These are phyloP conservation scores for Cinclus cinclus DNA, from an alignment of 2,113 vertebrate genomes.

Conservation along the genomic window DNA sequence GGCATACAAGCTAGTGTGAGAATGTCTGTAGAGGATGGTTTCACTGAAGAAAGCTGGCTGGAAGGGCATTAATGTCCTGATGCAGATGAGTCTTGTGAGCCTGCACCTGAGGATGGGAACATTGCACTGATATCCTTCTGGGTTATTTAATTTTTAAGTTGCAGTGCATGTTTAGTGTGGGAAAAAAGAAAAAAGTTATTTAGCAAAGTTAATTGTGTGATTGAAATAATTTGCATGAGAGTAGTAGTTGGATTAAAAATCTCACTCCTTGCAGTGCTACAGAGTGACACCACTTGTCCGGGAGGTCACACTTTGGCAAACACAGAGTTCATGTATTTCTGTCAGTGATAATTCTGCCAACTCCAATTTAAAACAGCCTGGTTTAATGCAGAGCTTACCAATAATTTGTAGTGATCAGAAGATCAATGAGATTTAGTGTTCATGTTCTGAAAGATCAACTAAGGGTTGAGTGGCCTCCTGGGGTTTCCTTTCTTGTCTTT, in stretches of 20 bases:
- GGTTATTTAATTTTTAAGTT: not conserved
- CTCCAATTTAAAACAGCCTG: constrained; percentile 50
- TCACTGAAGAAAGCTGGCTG: not conserved
- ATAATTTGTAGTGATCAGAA: constrained; percentile 70
- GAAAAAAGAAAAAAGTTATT: not conserved
- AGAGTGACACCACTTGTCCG: not conserved
- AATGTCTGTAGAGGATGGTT: not conserved
- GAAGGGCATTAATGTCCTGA: not conserved
- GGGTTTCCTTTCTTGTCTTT: not conserved
- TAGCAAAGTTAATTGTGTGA: not conserved
- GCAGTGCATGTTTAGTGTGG: not conserved
- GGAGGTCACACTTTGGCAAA: constrained; percentile 19
- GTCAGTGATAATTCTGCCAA: constrained; percentile 61
- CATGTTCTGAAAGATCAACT: constrained; percentile 39
- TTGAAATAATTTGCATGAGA: not conserved
- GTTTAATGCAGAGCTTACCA: constrained; percentile 64
- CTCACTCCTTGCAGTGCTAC: not conserved
- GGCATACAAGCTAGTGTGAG: not conserved
- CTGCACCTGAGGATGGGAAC: not conserved
- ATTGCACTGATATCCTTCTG: not conserved
- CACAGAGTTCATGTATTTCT: constrained; percentile 19
- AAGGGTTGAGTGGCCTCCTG: not conserved
- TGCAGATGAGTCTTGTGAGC: not conserved
- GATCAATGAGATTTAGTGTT: constrained; percentile 65
- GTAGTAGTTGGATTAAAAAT: not conserved